These are phyloP conservation scores for Hanleya hanleyi DNA, from an alignment of 2,888 invertebrate genomes.

Conservation along the genomic window DNA sequence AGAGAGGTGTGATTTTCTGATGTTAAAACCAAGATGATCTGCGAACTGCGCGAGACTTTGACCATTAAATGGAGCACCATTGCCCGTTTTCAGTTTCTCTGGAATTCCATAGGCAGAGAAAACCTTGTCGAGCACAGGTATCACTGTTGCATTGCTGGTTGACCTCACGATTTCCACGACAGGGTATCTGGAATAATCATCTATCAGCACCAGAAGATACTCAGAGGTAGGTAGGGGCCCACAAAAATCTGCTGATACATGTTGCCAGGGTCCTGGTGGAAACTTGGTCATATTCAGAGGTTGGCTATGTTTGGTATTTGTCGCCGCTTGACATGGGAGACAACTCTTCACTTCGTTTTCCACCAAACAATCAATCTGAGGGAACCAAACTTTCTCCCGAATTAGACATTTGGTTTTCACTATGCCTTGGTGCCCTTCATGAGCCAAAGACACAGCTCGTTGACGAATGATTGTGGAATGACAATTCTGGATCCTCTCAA, in stretches of 20 bases:
- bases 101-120: slow-evolving; percentile 24
- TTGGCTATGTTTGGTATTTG: background rate
- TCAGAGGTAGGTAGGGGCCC: background rate
- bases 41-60: background rate
- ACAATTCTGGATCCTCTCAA: slow-evolving; percentile 30
- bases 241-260: background rate
- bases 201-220: background rate
- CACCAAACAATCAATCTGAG: slow-evolving; percentile 39
- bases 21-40: background rate
- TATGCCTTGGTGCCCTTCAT: slow-evolving; percentile 46
- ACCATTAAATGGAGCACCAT: slow-evolving; percentile 16
- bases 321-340: slow-evolving; percentile 31
- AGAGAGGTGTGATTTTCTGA: too few species aligned
- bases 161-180: background rate
- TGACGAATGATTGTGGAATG: slow-evolving; percentile 35
- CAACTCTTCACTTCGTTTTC: slow-evolving; percentile 31
- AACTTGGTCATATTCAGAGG: slow-evolving; percentile 20
- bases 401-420: slow-evolving; percentile 43
- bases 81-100: slow-evolving; percentile 16
- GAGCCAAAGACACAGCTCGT: slow-evolving; percentile 39
- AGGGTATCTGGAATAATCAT: background rate
- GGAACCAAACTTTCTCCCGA: slow-evolving; percentile 47
- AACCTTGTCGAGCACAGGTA: slow-evolving; percentile 19
- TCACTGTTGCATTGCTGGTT: background rate
- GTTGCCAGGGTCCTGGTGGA: slow-evolving; percentile 8